Base-by-base conservation (phyloP, 2,888 invertebrate species). In the Alloplasta piceator region DNA sequence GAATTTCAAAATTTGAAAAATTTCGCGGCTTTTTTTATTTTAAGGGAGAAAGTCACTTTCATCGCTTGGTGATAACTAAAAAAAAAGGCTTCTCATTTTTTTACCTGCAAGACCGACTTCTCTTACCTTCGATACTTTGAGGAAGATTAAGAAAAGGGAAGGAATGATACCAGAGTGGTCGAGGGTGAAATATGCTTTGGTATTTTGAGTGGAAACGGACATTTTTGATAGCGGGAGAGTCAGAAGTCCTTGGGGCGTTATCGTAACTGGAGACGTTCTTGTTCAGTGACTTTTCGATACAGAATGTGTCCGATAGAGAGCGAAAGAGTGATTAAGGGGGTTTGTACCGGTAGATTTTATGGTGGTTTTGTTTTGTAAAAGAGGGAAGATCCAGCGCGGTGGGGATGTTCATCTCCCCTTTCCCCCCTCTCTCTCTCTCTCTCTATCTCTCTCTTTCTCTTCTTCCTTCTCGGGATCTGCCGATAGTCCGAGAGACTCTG, bases 211-310 rank as follows among this genome's bases (percentile, higher is more conserved):
- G 60, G 60, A 26, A 16, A 39, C 61, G 14, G 63, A 63, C 41
- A 66, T 36, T 60, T 16, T 67, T 60, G 74, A 67, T 75, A 55
- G 26, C 50, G 50, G 14, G 70, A 70, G 56, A 68, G 38, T 56
- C 14, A 48, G 56, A 38, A 66, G 7, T 38, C 61, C 75, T 66
- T 76, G 10, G 78, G 82, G 82, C 73, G 50, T 78, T 75, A 9
- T 26, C 56, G 70, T 78, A 80, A 77, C 82, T 73, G 66, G 83
- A 83, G 82, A 82, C 83, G 80, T 78, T 61, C 61, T 70, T 83
- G 83, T 71, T 64, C 36, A 41, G 43, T 74, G 78, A 64, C 77
- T 77, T 43, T 60, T 66, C 38, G 60, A 76, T 46, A 48, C 55
- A 16, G 67, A 41, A 50, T 63, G 10, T 52, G 58, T 39, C 16